Conservation (phyloP, 2,888 invertebrate genomes). For the Hypena proboscidalis region DNA sequence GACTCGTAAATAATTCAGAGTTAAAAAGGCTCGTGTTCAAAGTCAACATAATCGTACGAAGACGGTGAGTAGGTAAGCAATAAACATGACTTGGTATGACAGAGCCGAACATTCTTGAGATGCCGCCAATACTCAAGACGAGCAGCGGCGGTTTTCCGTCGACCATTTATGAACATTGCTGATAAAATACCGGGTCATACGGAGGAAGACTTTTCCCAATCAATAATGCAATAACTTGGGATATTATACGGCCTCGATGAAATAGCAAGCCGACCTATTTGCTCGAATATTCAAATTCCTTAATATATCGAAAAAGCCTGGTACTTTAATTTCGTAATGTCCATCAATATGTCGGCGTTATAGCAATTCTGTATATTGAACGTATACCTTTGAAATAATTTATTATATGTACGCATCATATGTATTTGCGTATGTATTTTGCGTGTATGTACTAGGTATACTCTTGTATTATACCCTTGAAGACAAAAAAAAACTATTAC, state of each 20-base stretch:
- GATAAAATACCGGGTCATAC: conserved; percentile 21
- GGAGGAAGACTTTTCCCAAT: conserved; percentile 22
- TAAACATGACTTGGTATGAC: conserved; percentile 26
- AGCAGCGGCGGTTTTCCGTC: background rate
- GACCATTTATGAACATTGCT: conserved; percentile 8
- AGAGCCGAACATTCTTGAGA: conserved; percentile 22
- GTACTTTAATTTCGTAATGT: conserved; percentile 2
- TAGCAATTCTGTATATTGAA: background rate
- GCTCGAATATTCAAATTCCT: background rate
- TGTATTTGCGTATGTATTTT: no score
- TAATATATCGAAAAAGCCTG: background rate
- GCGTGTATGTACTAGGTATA: no score
- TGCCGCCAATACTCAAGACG: conserved; percentile 2
- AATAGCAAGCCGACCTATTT: no score
- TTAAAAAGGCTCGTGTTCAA: no score
- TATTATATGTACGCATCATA: no score
- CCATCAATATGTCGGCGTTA: background rate
- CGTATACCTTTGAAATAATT: background rate
- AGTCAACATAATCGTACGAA: background rate
- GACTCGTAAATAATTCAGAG: no score
- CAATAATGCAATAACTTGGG: conserved; percentile 32
- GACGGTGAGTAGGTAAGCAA: conserved; percentile 13
- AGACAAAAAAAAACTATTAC: no score
- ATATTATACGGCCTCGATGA: conserved; percentile 3
- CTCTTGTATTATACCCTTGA: no score